Evolutionary conservation across 2,888 invertebrate genomes (phyloP).

Genomic region (Penaeus monodon): DNA sequence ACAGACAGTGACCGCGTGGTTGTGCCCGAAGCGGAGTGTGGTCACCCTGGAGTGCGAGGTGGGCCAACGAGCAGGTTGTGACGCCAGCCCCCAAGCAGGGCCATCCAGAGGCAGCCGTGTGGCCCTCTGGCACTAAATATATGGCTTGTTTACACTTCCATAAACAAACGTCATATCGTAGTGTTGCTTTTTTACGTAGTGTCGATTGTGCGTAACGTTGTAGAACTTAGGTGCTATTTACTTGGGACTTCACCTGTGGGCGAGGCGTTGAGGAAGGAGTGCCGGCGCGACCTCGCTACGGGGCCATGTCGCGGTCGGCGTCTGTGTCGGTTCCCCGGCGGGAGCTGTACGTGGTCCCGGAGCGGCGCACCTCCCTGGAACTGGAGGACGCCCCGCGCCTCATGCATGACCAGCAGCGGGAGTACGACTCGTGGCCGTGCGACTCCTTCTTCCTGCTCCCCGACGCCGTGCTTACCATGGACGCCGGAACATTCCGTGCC

Average conservation of each 20-base stretch:
- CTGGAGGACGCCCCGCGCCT: conserved; percentile 50
- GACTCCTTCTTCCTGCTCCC: conserved; percentile 64
- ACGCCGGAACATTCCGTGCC: conserved; percentile 61
- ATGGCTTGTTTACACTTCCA: too few relatives aligned
- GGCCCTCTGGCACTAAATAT: not conserved
- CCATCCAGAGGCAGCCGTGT: not conserved
- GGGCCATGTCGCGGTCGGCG: conserved; percentile 62
- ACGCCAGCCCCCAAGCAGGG: not conserved
- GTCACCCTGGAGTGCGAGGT: not conserved
- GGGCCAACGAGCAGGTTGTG: conserved; percentile 15
- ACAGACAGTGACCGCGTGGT: not conserved
- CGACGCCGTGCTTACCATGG: conserved; percentile 63
- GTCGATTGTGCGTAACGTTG: too few relatives aligned
- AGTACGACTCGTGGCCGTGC: conserved; percentile 64
- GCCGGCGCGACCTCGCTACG: conserved; percentile 18
- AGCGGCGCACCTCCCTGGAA: conserved; percentile 55
- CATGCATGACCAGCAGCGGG: conserved; percentile 49
- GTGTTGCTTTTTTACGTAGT: too few relatives aligned
- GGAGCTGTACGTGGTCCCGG: conserved; percentile 51
- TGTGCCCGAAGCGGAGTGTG: not conserved
- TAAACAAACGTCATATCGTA: too few relatives aligned
- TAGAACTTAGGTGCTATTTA: too few relatives aligned
- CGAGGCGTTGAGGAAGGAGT: not conserved
- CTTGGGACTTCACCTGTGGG: not conserved
- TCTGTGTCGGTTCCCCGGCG: conserved; percentile 62